A percentile compares a stretch with the other conserved stretches of the same genome.
phyloP scores from a whole-genome alignment of 2,113 vertebrate genomes.

The Pedetes capensis region DNA sequence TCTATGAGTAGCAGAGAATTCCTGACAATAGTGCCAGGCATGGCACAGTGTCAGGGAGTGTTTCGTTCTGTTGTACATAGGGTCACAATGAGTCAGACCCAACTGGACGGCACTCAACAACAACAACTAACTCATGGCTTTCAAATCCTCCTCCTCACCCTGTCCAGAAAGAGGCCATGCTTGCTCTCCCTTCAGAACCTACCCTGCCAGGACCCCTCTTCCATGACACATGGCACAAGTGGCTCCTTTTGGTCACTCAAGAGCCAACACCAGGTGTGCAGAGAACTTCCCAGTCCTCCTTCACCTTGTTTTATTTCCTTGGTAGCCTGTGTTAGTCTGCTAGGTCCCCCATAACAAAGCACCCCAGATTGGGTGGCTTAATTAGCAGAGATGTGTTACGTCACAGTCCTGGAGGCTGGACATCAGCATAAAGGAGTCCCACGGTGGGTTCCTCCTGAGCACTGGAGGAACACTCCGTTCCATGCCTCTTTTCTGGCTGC shows the following conservation, averaged over 20 bases:
- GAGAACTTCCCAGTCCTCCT: neutral
- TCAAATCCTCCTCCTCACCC: neutral
- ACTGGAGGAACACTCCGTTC: neutral
- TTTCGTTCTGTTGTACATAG: too few species aligned
- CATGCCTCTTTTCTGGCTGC: neutral
- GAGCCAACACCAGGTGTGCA: neutral
- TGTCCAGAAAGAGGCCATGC: neutral
- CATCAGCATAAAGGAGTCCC: neutral
- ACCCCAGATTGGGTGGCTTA: too few species aligned
- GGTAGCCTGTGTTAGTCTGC: neutral
- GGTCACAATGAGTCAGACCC: too few species aligned
- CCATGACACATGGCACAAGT: neutral
- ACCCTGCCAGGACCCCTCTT: neutral
- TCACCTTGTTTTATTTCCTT: neutral
- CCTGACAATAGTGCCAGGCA: too few species aligned
- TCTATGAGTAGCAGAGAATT: too few species aligned
- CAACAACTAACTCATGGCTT: neutral
- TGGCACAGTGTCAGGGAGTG: too few species aligned
- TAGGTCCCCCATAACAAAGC: neutral
- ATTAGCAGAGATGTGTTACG: neutral
- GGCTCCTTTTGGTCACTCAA: accelerated
- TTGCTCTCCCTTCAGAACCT: accelerated
- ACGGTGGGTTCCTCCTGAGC: neutral
- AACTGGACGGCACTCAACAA: too few species aligned
- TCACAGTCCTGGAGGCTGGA: neutral